Evolutionary conservation across 2,888 invertebrate genomes (phyloP).

Genomic region (Drosophila mayaguana): DNA sequence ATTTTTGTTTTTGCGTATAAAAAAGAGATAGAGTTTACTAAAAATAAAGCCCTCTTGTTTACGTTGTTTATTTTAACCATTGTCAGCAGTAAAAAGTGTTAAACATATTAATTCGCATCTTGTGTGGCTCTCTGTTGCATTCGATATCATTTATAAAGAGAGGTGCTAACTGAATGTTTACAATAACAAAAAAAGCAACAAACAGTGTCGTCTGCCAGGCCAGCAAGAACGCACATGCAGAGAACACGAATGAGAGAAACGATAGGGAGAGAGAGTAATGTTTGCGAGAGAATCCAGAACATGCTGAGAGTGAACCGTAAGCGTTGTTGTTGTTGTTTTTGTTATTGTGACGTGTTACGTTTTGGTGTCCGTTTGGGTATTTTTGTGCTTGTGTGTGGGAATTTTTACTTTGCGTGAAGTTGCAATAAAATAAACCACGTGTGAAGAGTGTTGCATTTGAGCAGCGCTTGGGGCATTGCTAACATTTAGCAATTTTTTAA

Average conservation of each 20-base stretch:
- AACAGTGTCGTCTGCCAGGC: constrained; percentile 19
- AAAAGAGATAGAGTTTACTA: constrained; percentile 18
- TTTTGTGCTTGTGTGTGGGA: constrained; percentile 55
- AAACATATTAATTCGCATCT: constrained; percentile 32
- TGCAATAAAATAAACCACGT: constrained; percentile 70
- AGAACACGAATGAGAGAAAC: not conserved
- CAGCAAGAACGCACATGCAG: constrained; percentile 28
- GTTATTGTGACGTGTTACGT: constrained; percentile 57
- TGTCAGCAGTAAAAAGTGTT: constrained; percentile 36
- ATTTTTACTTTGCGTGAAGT: constrained; percentile 71
- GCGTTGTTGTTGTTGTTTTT: constrained; percentile 47
- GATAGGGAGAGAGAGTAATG: not conserved
- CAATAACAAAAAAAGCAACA: constrained; percentile 30
- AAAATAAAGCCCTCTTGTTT: constrained; percentile 31
- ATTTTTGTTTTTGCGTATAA: constrained; percentile 2
- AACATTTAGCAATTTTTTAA: constrained; percentile 32
- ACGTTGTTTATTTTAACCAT: constrained; percentile 33
- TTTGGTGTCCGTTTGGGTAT: constrained; percentile 43
- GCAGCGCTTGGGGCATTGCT: constrained; percentile 1
- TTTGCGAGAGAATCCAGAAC: constrained; percentile 18
- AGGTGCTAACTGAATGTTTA: constrained; percentile 64
- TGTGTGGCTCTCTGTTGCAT: constrained; percentile 13
- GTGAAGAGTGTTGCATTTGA: constrained; percentile 50
- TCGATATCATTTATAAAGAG: constrained; percentile 37
- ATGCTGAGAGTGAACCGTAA: constrained; percentile 22